Conservation (phyloP, 2,888 invertebrate species). For the Lithophane leautieri region DNA sequence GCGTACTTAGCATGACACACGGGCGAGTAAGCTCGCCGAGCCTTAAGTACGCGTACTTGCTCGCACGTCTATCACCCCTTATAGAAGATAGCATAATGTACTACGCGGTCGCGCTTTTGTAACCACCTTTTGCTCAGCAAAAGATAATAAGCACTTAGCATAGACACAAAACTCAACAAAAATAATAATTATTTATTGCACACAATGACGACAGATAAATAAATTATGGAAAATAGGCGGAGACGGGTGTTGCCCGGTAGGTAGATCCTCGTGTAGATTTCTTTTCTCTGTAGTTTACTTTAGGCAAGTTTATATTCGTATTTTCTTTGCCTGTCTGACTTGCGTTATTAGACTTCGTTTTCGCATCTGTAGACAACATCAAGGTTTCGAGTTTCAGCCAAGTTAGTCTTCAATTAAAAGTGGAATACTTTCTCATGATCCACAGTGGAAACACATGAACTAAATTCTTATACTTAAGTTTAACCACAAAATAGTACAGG, state of each 20-base stretch:
- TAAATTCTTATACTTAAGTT: not conserved
- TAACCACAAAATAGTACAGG: too few relatives aligned
- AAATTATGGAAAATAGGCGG: constrained; percentile 84
- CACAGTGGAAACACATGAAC: not conserved
- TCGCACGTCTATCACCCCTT: too few relatives aligned
- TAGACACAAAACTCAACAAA: not conserved
- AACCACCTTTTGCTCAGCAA: too few relatives aligned
- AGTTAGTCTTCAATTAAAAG: constrained; percentile 2
- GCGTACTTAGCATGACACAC: too few relatives aligned
- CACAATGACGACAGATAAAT: constrained; percentile 34
- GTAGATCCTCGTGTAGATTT: constrained; percentile 81
- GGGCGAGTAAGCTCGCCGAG: too few relatives aligned
- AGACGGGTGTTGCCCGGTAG: constrained; percentile 84
- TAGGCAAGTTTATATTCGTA: constrained; percentile 79
- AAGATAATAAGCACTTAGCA: constrained; percentile 4
- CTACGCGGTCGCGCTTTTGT: too few relatives aligned
- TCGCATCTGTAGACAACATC: constrained; percentile 69
- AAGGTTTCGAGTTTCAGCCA: not conserved
- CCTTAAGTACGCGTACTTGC: too few relatives aligned
- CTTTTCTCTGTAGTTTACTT: constrained; percentile 86
- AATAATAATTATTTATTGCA: constrained; percentile 51
- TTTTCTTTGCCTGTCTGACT: constrained; percentile 82
- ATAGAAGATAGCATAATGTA: too few relatives aligned
- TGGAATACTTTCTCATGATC: not conserved
- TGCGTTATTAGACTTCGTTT: constrained; percentile 58